Percentiles rank a stretch among this genome's conserved stretches.
phyloP scores from a whole-genome alignment of 2,888 invertebrate species.

The Andrena trimmerana region DNA sequence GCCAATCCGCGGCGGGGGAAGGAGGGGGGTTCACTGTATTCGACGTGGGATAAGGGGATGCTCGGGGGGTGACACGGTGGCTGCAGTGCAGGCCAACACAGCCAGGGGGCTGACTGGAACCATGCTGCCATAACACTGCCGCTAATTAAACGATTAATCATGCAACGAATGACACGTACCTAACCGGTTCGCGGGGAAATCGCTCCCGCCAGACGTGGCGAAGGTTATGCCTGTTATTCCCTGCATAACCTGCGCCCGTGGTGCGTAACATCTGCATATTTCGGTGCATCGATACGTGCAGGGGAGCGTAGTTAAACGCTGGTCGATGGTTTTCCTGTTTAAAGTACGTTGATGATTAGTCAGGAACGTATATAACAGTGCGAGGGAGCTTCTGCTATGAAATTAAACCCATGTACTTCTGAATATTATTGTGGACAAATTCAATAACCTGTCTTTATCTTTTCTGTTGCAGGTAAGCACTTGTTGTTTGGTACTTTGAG shows the following conservation, averaged over 20 bases:
- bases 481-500: slow-evolving; percentile 28
- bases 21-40: slow-evolving; percentile 57
- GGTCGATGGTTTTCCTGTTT: neutral
- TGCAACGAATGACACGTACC: slow-evolving; percentile 82
- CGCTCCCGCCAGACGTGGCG: slow-evolving; percentile 70
- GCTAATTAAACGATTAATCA: slow-evolving; percentile 85
- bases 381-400: neutral
- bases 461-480: slow-evolving; percentile 76
- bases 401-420: too few relatives aligned
- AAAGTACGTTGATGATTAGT: neutral
- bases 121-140: slow-evolving; percentile 82
- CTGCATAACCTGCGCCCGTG: slow-evolving; percentile 64
- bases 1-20: slow-evolving; percentile 34
- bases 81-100: slow-evolving; percentile 58
- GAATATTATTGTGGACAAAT: neutral
- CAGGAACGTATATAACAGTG: neutral
- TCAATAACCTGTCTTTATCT: slow-evolving; percentile 42
- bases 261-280: slow-evolving; percentile 76
- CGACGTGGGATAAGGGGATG: slow-evolving; percentile 66
- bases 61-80: slow-evolving; percentile 71
- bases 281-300: slow-evolving; percentile 15
- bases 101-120: slow-evolving; percentile 69
- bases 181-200: slow-evolving; percentile 78
- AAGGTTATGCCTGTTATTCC: slow-evolving; percentile 71
- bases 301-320: neutral